A percentile compares a stretch with the other conserved stretches of the same genome.
Evolutionary conservation across 1,140 invertebrate genomes (phyloP).

Genomic region (Pygmarrhopalites habei): DNA sequence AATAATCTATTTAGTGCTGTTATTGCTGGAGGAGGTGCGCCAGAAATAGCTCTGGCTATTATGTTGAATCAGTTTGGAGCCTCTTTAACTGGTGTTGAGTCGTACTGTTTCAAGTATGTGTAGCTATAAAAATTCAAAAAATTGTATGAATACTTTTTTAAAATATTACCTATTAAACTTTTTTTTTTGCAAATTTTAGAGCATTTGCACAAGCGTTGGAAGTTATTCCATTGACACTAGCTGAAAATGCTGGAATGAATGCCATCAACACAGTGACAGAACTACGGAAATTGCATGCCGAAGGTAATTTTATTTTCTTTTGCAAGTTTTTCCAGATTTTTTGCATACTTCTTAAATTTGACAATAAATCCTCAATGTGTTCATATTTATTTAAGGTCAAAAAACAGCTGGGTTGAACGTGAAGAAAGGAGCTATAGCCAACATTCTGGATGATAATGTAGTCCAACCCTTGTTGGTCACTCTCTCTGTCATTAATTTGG

Average conservation of each 20-base stretch:
- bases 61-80: conserved; percentile 75
- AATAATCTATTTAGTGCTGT: conserved; percentile 55
- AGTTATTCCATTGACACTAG: conserved; percentile 93
- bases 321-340: too few species aligned
- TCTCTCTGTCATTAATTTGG: conserved; percentile 83
- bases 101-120: conserved; percentile 70
- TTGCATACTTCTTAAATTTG: too few species aligned
- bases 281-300: conserved; percentile 85
- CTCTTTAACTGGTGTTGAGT: conserved; percentile 79
- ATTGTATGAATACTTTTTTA: conserved; percentile 37
- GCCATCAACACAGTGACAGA: conserved; percentile 96
- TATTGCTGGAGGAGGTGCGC: conserved; percentile 92
- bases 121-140: neutral
- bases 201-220: conserved; percentile 95
- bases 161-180: neutral
- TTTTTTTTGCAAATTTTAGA: conserved; percentile 47
- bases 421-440: conserved; percentile 87
- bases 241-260: conserved; percentile 99
- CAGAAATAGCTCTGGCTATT: conserved; percentile 88
- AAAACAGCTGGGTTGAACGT: conserved; percentile 91
- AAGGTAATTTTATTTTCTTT: too few species aligned
- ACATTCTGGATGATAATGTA: conserved; percentile 95
- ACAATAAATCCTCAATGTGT: too few species aligned
- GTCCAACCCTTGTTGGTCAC: conserved; percentile 95
- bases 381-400: too few species aligned